Conservation (phyloP, 2,797 vertebrate genomes). For the Threskiornis aethiopicus region DNA sequence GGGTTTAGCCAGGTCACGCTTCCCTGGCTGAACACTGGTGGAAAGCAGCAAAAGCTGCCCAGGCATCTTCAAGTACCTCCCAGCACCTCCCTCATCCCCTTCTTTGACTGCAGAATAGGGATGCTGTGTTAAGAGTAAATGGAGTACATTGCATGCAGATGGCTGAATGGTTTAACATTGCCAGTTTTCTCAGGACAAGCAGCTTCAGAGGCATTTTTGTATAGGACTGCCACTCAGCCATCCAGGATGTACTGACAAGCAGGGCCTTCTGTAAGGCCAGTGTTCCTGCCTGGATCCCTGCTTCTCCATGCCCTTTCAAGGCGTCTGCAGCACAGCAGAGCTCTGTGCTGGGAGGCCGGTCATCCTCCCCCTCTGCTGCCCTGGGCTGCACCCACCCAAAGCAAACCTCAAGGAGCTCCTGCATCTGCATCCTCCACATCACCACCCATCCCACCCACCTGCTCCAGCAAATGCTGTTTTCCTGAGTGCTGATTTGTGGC, state of each 20-base stretch:
- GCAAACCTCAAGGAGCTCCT: rapidly evolving
- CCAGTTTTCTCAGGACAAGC: background rate
- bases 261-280: background rate
- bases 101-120: background rate
- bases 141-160: rapidly evolving
- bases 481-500: rapidly evolving
- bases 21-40: background rate
- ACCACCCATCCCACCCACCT: background rate
- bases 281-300: background rate
- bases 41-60: background rate
- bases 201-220: background rate
- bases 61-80: rapidly evolving
- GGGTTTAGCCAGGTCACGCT: rapidly evolving
- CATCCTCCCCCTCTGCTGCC: background rate
- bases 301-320: background rate
- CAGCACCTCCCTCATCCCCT: background rate
- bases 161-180: rapidly evolving
- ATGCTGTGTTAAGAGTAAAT: rapidly evolving
- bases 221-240: background rate
- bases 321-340: background rate
- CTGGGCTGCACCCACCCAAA: background rate
- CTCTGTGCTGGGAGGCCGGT: background rate
- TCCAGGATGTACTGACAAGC: rapidly evolving
- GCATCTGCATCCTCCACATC: background rate
- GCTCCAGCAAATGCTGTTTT: rapidly evolving